Percentiles rank a stretch among this genome's conserved stretches.
phyloP scores from a whole-genome alignment of 64 coral and sea anemone genomes.

The Astreopora myriophthalma region DNA sequence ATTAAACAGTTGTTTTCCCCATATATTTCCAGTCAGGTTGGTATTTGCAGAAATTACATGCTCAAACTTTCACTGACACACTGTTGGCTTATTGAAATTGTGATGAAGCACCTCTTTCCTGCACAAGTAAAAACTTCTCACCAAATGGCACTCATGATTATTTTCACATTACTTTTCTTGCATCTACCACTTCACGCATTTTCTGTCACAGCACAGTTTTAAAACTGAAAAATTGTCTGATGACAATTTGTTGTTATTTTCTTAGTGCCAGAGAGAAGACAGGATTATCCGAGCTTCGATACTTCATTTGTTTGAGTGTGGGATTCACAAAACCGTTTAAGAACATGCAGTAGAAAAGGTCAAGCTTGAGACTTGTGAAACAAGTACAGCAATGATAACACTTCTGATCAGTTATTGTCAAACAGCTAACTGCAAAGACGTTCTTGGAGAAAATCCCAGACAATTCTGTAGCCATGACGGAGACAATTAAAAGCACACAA shows the following conservation, averaged over 20 bases:
- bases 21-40: slow-evolving; percentile 86
- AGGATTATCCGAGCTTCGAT: slow-evolving; percentile 76
- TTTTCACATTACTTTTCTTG: too few relatives aligned
- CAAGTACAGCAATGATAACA: background rate
- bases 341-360: background rate
- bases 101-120: too few relatives aligned
- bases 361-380: background rate
- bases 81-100: too few relatives aligned
- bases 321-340: slow-evolving; percentile 33
- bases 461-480: background rate
- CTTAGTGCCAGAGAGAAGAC: slow-evolving; percentile 69
- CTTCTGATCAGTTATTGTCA: background rate
- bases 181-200: too few relatives aligned
- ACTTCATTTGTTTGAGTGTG: slow-evolving; percentile 70
- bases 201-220: too few relatives aligned
- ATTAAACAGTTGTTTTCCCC: slow-evolving; percentile 73
- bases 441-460: background rate
- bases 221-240: too few relatives aligned
- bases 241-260: background rate
- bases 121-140: too few relatives aligned
- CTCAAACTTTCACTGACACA: too few relatives aligned
- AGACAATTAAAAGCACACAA: too few relatives aligned
- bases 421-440: background rate
- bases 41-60: background rate
- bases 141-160: too few relatives aligned